phyloP scores from a whole-genome alignment of 92 coral and sea anemone species.

The Zoanthus sociatus region DNA sequence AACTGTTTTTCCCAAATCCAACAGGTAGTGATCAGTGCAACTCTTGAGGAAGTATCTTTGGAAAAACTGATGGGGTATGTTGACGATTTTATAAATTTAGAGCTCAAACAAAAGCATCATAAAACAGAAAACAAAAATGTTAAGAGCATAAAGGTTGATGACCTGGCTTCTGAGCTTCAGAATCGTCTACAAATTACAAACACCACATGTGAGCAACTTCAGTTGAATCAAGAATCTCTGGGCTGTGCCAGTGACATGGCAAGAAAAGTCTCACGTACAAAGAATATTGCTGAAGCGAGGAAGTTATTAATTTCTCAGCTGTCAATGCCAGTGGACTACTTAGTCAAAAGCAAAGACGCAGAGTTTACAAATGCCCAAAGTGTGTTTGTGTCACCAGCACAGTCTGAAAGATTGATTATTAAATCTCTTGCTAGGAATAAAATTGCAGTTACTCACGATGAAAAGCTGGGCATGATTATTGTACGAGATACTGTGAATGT shows the following conservation, averaged over 20 bases:
- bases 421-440: constrained; percentile 63
- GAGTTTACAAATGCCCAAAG: constrained; percentile 48
- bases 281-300: constrained; percentile 66
- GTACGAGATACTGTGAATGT: not conserved
- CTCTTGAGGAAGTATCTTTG: constrained; percentile 85
- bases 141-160: constrained; percentile 58
- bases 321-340: not conserved
- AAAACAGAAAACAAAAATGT: constrained; percentile 30
- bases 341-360: constrained; percentile 2
- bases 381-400: constrained; percentile 51
- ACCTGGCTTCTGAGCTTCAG: constrained; percentile 72
- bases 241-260: constrained; percentile 69
- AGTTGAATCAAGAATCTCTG: constrained; percentile 53
- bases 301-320: constrained; percentile 18
- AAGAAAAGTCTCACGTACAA: constrained; percentile 60
- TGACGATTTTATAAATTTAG: constrained; percentile 68
- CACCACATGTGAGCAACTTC: constrained; percentile 74
- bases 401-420: constrained; percentile 64
- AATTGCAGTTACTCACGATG: constrained; percentile 76
- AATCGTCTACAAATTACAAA: constrained; percentile 67
- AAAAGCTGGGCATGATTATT: constrained; percentile 41
- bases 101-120: constrained; percentile 34
- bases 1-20: not conserved
- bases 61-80: constrained; percentile 91
- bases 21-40: constrained; percentile 86